Conservation (phyloP, 2,888 invertebrate genomes). For the Steromphala cineraria region DNA sequence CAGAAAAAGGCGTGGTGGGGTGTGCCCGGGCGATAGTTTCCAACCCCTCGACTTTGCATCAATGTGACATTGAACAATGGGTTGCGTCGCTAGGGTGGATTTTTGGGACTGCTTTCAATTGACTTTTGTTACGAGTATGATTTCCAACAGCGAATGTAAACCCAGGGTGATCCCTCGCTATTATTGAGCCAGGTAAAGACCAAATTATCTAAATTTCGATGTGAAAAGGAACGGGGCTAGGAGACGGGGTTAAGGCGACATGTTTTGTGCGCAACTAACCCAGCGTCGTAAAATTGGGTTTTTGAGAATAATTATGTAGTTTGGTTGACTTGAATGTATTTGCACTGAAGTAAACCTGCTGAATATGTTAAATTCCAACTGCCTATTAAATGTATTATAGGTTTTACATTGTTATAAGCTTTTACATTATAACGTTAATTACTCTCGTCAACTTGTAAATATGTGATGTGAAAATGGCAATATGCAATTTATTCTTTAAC, state of each 20-base stretch:
- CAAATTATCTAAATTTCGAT: background rate
- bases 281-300: background rate
- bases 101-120: background rate
- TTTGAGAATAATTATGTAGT: background rate
- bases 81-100: background rate
- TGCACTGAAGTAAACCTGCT: too few species aligned
- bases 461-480: too few species aligned
- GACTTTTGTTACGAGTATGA: background rate
- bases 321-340: too few species aligned
- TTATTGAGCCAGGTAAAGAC: background rate
- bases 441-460: too few species aligned
- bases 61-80: background rate
- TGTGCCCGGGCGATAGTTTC: slow-evolving; percentile 1
- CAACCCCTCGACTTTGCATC: background rate
- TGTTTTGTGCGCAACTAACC: background rate
- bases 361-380: too few species aligned
- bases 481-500: too few species aligned
- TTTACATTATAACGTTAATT: too few species aligned
- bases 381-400: too few species aligned
- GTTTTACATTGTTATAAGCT: too few species aligned
- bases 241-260: background rate
- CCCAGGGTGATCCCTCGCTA: background rate
- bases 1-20: background rate
- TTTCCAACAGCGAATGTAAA: background rate
- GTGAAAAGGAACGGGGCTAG: background rate